Evolutionary conservation across 2,797 vertebrate genomes (phyloP).

Genomic region (Rhinatrema bivittatum): DNA sequence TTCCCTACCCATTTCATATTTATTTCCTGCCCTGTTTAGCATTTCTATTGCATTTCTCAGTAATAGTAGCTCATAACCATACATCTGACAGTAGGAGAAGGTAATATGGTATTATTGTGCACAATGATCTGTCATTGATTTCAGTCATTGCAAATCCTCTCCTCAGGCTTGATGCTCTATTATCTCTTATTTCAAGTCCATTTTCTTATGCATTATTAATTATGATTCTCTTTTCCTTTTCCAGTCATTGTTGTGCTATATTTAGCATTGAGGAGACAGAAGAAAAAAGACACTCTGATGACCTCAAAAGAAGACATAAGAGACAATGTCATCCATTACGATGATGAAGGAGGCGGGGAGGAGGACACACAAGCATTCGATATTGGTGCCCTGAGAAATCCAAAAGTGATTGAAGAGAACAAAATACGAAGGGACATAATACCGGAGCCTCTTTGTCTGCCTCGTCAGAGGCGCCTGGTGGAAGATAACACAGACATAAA

Average conservation of each 20-base stretch:
- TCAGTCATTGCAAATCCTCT: no score
- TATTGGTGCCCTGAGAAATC: slow-evolving; percentile 91
- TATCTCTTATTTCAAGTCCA: no score
- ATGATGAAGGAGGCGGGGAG: slow-evolving; percentile 94
- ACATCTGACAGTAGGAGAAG: no score
- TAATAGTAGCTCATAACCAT: no score
- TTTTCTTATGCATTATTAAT: no score
- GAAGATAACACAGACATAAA: slow-evolving; percentile 85
- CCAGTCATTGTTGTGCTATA: slow-evolving; percentile 93
- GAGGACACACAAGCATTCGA: slow-evolving; percentile 97
- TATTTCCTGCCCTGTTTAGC: no score
- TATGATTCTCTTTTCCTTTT: slow-evolving; percentile 11
- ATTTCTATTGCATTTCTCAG: no score
- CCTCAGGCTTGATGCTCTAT: no score
- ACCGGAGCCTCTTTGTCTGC: slow-evolving; percentile 65
- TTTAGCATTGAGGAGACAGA: slow-evolving; percentile 81
- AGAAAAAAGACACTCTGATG: slow-evolving; percentile 95
- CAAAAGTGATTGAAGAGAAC: slow-evolving; percentile 86
- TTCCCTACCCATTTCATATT: no score
- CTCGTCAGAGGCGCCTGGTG: slow-evolving; percentile 47
- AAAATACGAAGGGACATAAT: slow-evolving; percentile 86
- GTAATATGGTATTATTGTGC: no score
- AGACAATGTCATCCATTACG: slow-evolving; percentile 96
- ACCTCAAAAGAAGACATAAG: slow-evolving; percentile 96
- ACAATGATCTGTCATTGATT: no score